phyloP scores from a whole-genome alignment of 1,140 invertebrate species.

The Sinonovacula constricta region DNA sequence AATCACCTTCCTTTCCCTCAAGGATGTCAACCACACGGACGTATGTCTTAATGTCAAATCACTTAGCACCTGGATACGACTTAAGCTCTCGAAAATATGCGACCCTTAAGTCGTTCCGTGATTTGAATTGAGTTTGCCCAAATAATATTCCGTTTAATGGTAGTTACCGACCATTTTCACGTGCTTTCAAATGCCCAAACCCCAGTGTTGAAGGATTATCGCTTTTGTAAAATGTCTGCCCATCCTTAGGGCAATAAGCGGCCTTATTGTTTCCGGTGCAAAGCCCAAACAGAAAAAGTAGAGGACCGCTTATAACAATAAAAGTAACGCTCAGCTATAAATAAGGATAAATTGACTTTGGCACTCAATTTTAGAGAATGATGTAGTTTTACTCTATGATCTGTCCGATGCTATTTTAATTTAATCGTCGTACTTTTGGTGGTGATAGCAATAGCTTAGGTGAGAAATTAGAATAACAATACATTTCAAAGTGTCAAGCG shows the following conservation, averaged over 20 bases:
- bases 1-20: no score
- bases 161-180: slow-evolving; percentile 44
- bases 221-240: slow-evolving; percentile 50
- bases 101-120: slow-evolving; percentile 43
- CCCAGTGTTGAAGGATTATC: slow-evolving; percentile 53
- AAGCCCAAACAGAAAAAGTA: slow-evolving; percentile 42
- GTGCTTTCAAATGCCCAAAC: slow-evolving; percentile 45
- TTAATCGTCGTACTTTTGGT: slow-evolving; percentile 16
- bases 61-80: slow-evolving; percentile 37
- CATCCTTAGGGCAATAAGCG: slow-evolving; percentile 41
- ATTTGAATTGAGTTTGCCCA: slow-evolving; percentile 47
- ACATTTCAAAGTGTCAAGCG: not conserved
- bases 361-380: slow-evolving; percentile 47
- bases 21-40: slow-evolving; percentile 1
- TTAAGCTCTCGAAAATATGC: slow-evolving; percentile 34
- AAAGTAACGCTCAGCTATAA: slow-evolving; percentile 42
- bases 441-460: not conserved
- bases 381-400: slow-evolving; percentile 51
- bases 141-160: slow-evolving; percentile 48
- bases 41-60: not conserved
- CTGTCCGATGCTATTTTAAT: slow-evolving; percentile 38
- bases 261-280: slow-evolving; percentile 49
- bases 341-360: slow-evolving; percentile 51
- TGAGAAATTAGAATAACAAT: not conserved
- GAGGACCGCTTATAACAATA: slow-evolving; percentile 45